Percentiles rank a stretch among this genome's conserved stretches.
phyloP scores from a whole-genome alignment of 2,113 vertebrate genomes.

The Tympanuchus pallidicinctus region DNA sequence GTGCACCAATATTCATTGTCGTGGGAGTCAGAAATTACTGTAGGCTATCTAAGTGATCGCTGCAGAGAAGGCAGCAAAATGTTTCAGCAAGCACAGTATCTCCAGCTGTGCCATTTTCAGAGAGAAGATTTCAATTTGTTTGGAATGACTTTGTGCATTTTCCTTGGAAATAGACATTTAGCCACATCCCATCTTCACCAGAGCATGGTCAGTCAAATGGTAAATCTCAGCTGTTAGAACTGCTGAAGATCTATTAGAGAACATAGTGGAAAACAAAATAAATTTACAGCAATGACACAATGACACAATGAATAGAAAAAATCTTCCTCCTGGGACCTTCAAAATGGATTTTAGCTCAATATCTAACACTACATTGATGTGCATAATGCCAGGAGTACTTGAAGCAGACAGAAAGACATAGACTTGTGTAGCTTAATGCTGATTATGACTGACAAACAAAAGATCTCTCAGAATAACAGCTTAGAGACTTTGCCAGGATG shows the following conservation, averaged over 20 bases:
- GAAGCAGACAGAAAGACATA: background rate
- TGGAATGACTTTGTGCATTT: background rate
- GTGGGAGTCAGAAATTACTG: background rate
- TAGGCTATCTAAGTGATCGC: background rate
- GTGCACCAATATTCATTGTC: background rate
- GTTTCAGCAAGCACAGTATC: background rate
- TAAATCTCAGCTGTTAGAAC: background rate
- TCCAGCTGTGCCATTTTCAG: background rate
- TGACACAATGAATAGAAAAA: background rate
- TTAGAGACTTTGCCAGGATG: background rate
- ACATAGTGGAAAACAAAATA: background rate
- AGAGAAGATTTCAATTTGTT: accelerated
- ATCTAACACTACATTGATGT: background rate
- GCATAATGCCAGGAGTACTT: background rate
- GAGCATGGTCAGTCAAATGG: background rate
- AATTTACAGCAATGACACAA: background rate
- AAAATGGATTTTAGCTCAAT: background rate
- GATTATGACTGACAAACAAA: background rate
- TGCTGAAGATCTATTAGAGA: background rate
- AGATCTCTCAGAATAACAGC: background rate
- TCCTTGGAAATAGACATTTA: background rate
- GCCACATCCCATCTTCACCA: background rate
- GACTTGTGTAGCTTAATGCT: background rate
- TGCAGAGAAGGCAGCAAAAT: background rate
- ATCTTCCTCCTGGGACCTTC: background rate